Percentiles rank a stretch among this genome's conserved stretches.
Conservation (phyloP, 2,888 invertebrate genomes). For the Anorthoa munda region DNA sequence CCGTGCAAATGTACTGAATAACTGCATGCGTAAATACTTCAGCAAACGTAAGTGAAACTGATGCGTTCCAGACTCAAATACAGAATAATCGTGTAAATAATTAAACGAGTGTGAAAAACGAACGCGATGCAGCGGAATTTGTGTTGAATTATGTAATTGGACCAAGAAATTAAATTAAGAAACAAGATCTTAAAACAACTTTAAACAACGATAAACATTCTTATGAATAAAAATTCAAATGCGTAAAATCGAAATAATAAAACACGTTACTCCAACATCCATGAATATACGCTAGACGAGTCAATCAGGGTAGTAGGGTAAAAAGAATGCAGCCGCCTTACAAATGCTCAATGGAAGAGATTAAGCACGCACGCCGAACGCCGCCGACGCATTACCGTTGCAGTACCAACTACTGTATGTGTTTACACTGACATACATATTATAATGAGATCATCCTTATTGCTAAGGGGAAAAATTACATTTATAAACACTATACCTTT, state of each 20-base stretch:
- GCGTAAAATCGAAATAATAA: constrained; percentile 26
- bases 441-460: constrained; percentile 77
- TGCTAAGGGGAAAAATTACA: constrained; percentile 62
- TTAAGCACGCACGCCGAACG: constrained; percentile 82
- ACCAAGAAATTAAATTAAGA: constrained; percentile 14
- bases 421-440: constrained; percentile 77
- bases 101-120: constrained; percentile 28
- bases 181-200: constrained; percentile 12
- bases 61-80: constrained; percentile 63
- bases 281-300: constrained; percentile 64
- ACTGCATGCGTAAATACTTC: constrained; percentile 78
- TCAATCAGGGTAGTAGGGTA: constrained; percentile 71
- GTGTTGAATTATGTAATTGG: constrained; percentile 11
- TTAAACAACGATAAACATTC: neutral
- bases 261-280: constrained; percentile 30
- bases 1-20: constrained; percentile 73
- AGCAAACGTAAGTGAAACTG: constrained; percentile 82
- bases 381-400: constrained; percentile 72
- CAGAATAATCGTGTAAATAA: constrained; percentile 49
- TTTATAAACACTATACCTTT: constrained; percentile 52
- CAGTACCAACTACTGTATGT: constrained; percentile 56
- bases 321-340: constrained; percentile 72
- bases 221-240: constrained; percentile 1
- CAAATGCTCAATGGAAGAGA: constrained; percentile 80
- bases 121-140: constrained; percentile 5